Conservation (phyloP, 2,113 vertebrate genomes). For the Trematocara nigrifrons region DNA sequence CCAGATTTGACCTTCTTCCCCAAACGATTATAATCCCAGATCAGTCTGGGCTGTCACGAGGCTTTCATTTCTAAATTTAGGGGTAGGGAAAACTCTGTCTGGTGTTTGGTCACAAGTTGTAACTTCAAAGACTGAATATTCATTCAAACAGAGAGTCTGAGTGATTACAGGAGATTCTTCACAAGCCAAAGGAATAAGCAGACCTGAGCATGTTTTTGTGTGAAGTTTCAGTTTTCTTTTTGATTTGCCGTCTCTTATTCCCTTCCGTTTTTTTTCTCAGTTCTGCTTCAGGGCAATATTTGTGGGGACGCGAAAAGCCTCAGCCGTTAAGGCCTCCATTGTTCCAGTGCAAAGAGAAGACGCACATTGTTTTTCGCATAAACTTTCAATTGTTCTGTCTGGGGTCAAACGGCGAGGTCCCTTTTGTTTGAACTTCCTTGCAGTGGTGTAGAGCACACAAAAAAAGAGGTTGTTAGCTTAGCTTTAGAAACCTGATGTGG, state of each 20-base stretch:
- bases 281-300: slow-evolving; percentile 27
- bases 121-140: background rate
- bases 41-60: background rate
- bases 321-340: slow-evolving; percentile 57
- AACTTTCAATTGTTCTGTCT: slow-evolving; percentile 71
- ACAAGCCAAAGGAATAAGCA: background rate
- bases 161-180: background rate
- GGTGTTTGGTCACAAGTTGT: background rate
- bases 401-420: slow-evolving; percentile 69
- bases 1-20: background rate
- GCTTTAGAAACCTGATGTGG: slow-evolving; percentile 27
- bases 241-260: background rate
- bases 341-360: slow-evolving; percentile 58
- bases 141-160: background rate
- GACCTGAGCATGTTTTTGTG: background rate
- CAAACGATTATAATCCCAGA: background rate
- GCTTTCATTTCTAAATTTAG: background rate
- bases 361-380: slow-evolving; percentile 64
- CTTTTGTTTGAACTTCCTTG: slow-evolving; percentile 73
- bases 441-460: slow-evolving; percentile 6
- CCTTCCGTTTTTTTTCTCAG: background rate
- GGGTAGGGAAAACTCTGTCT: background rate
- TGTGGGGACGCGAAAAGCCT: slow-evolving; percentile 37
- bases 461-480: slow-evolving; percentile 38
- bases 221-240: background rate